Evolutionary conservation across 1,140 invertebrate species (phyloP), one percentile per base, ranked within the genome.

Genomic region (Drosophila kurseongensis): DNA sequence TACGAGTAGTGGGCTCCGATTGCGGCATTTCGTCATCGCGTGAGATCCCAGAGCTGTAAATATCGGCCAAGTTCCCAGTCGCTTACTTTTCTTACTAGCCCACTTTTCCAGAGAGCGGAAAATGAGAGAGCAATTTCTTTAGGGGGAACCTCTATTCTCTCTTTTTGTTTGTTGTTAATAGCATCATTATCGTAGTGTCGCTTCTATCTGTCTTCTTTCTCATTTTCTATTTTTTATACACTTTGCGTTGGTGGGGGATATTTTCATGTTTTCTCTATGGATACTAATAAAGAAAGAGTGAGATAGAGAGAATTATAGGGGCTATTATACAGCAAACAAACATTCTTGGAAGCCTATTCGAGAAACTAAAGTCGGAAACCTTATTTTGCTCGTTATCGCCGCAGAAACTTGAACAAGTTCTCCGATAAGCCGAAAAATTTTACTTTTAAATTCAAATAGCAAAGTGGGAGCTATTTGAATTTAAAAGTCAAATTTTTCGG

Each of bases 11-110:
- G 41, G 57, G 56, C 55, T 9, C 40, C 18, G 18, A 51, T 56
- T 42, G 51, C 40, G 60, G 75, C 75, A 62, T 83, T 83, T 83
- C 80, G 80, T 83, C 80, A 83, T 84, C 80, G 75, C 63, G 23
- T 61, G 71, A 45, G 73, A 61, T 57, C 60, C 42, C 65, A 71
- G 38, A 14, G 50, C 66, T 71, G 42, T 75, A 54, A 75, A 75
- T 75, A 75, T 75, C 73, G 73, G 73, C 73, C 72, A 75, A 76
- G 73, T 75, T 75, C 61, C 42, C 18, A 75, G 36, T 32, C 10
- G 12, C 44, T 12, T 35, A 36, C 18, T 51, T 66, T 65, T 55
- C 72, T 47, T 29, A 48, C 72, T 56, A 65, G 41, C 52, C 56
- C 41, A 73, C 69, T 73, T 74, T 74, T 48, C 38, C 45, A 73